Evolutionary conservation across 1,140 invertebrate species (phyloP), one percentile per base, ranked within the genome.

Genomic region (Oedothorax gibbosus): DNA sequence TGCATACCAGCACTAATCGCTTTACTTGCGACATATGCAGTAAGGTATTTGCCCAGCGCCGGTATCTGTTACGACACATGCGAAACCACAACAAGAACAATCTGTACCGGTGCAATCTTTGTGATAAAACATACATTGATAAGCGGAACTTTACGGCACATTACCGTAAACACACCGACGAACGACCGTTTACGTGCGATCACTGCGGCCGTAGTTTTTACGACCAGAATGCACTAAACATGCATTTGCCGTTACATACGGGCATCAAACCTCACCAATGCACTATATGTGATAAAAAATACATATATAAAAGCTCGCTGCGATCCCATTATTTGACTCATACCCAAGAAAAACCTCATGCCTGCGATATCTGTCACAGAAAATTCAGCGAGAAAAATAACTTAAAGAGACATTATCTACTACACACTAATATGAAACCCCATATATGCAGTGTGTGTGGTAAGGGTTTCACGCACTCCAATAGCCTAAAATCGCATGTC

Each of bases 391-490:
- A 76, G 11, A 57, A 35, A n/a, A 76, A 62, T 35, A 76, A 76
- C 62, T 14, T 76, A 9, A 60, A 35, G 10, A 60, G 57, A 60
- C 73, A 76, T 62, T 62, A 76, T 51, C 21, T 76, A 7, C 53
- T 76, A 50, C 73, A 76, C 62, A 18, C 73, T 50, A 76, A 76
- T 20, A n/a, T 76, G 5, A 76, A 76, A 53, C 73, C 50, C 15
- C 54, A 76, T 76, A 15, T 49, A 7, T 76, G 73, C 50, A 18
- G 50, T 15, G n/a, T 76, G 14, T 76, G 73, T 62, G 56, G 62
- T 15, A 76, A 64, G 62, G 35, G 73, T 76, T 76, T 76, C 50
- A 76, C 73, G 14, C 73, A 76, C 62, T 76, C 73, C 21, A 76
- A 76, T 62, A 76, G 73, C 50, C 21, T 76, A 35, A 76, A 76